Evolutionary conservation across 2,888 invertebrate species (phyloP).

Genomic region (Rapana venosa): DNA sequence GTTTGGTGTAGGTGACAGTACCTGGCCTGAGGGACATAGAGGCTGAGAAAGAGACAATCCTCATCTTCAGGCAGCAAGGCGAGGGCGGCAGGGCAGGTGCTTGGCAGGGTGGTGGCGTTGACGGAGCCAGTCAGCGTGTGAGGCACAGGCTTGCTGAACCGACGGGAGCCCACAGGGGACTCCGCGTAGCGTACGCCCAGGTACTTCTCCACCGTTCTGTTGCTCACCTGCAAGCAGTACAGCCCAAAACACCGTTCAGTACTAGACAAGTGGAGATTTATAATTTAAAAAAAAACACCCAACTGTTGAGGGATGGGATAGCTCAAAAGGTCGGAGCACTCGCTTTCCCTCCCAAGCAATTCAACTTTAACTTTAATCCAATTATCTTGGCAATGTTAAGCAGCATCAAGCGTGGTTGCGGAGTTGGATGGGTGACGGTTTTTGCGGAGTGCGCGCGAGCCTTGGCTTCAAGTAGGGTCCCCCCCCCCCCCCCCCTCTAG

Average conservation of each 20-base stretch:
- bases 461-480: too few relatives aligned
- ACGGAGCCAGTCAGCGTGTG: background rate
- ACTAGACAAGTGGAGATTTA: background rate
- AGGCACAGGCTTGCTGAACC: background rate
- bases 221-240: background rate
- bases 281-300: too few relatives aligned
- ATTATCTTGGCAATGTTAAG: too few relatives aligned
- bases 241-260: too few relatives aligned
- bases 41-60: constrained; percentile 15
- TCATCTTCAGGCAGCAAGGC: background rate
- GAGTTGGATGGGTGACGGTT: too few relatives aligned
- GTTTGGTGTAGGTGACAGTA: background rate
- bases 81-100: background rate
- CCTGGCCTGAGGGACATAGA: background rate
- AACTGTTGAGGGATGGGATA: too few relatives aligned
- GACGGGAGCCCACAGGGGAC: background rate
- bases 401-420: too few relatives aligned
- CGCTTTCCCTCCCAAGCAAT: too few relatives aligned
- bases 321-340: too few relatives aligned
- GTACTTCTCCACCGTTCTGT: background rate
- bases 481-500: too few relatives aligned
- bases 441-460: too few relatives aligned
- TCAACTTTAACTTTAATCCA: too few relatives aligned
- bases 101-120: background rate
- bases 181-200: background rate